A percentile compares a stretch with the other conserved stretches of the same genome.
These are phyloP conservation scores for Ascaphus truei DNA, from an alignment of 2,113 vertebrate genomes.

Conservation along the genomic window DNA sequence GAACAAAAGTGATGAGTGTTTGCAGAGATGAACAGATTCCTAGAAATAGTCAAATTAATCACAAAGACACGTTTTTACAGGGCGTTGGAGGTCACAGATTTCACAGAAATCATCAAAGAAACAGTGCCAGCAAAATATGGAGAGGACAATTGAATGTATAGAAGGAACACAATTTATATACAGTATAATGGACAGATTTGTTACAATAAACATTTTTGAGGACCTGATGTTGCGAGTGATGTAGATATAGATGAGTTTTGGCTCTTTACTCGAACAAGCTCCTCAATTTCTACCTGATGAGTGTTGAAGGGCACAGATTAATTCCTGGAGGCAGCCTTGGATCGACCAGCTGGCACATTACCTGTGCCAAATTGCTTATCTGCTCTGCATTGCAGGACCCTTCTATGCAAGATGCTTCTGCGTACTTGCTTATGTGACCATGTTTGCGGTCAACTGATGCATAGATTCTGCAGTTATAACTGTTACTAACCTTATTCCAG, in stretches of 20 bases:
- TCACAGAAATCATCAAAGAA: neutral
- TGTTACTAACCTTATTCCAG: no score
- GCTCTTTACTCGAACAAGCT: neutral
- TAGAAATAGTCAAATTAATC: neutral
- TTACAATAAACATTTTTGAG: neutral
- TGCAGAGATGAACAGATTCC: neutral
- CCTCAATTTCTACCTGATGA: conserved; percentile 12
- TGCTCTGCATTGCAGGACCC: neutral
- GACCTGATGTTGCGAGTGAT: neutral
- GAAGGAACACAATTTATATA: neutral
- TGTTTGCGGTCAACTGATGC: neutral
- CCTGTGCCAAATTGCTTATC: conserved; percentile 9
- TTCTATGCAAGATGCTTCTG: neutral
- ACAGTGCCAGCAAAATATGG: neutral
- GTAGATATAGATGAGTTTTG: neutral
- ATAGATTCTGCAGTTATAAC: neutral
- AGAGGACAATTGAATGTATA: neutral
- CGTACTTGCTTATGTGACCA: neutral
- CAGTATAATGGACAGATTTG: neutral
- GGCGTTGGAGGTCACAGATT: neutral
- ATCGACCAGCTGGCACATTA: conserved; percentile 8
- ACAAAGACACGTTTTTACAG: neutral
- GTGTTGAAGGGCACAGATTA: conserved; percentile 19
- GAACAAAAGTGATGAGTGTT: neutral
- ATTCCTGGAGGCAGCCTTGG: neutral